phyloP scores from a whole-genome alignment of 2,113 vertebrate genomes.

The Oncorhynchus tshawytscha region DNA sequence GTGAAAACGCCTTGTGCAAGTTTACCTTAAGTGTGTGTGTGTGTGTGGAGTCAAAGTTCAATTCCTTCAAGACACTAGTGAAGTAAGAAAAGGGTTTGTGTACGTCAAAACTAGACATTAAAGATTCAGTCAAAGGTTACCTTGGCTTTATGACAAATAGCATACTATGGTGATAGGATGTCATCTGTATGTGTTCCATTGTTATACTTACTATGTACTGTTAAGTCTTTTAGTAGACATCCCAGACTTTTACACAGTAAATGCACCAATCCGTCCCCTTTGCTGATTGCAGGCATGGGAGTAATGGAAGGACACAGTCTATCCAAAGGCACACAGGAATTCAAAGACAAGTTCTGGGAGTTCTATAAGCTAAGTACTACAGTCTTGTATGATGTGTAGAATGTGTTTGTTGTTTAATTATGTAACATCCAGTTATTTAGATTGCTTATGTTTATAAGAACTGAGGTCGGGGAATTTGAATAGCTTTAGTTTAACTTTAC shows the following conservation, averaged over 20 bases:
- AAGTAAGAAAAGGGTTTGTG: not conserved
- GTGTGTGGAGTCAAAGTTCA: not conserved
- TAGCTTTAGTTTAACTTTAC: too few species aligned
- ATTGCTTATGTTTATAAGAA: too few species aligned
- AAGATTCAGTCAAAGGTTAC: not conserved
- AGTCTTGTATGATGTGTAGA: not conserved
- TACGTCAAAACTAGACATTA: not conserved
- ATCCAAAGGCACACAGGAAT: constrained; percentile 75
- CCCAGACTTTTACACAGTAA: too few species aligned
- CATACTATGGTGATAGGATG: too few species aligned
- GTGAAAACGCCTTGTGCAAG: not conserved
- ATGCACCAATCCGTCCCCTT: not conserved
- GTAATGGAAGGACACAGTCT: constrained; percentile 73
- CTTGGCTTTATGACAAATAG: not conserved
- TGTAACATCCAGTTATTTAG: too few species aligned
- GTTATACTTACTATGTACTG: too few species aligned
- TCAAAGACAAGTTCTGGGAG: constrained; percentile 89
- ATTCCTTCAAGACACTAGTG: not conserved
- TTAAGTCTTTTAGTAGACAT: too few species aligned
- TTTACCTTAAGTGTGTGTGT: not conserved
- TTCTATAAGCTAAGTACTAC: constrained; percentile 81
- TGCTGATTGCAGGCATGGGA: constrained; percentile 76
- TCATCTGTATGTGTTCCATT: too few species aligned
- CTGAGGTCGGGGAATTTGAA: too few species aligned
- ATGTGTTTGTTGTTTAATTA: not conserved